Conservation (phyloP, 1,140 invertebrate species). For the Myzus persicae region DNA sequence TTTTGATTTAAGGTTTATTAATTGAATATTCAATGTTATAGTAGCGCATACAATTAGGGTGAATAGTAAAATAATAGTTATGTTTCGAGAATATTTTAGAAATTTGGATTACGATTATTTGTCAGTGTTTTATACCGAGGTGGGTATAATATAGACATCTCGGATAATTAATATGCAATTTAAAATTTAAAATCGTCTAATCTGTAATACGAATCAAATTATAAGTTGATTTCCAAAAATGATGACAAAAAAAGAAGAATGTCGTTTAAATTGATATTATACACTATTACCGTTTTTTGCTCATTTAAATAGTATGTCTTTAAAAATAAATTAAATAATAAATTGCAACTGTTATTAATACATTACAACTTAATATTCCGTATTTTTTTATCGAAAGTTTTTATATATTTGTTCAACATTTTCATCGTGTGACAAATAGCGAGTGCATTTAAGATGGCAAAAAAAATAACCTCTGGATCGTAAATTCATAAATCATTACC, state of each 20-base stretch:
- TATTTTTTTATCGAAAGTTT: no score
- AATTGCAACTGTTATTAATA: no score
- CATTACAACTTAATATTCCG: no score
- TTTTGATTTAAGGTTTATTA: not conserved
- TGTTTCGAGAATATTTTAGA: no score
- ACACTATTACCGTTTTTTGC: not conserved
- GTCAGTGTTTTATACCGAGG: not conserved
- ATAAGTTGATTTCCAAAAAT: not conserved
- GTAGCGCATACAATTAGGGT: not conserved
- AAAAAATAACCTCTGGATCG: no score
- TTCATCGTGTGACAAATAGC: no score
- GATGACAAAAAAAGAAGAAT: not conserved
- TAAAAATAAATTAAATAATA: no score
- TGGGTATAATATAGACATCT: not conserved
- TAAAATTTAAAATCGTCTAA: not conserved
- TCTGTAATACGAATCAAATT: not conserved
- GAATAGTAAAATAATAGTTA: not conserved
- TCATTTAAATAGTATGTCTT: not conserved
- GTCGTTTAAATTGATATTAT: not conserved
- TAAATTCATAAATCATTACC: no score
- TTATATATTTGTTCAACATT: no score
- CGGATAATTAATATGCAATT: not conserved
- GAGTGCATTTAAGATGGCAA: no score
- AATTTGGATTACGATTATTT: not conserved
- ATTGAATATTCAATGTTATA: not conserved